Conservation (phyloP, 1,140 invertebrate genomes). For the Drosophila ananassae region DNA sequence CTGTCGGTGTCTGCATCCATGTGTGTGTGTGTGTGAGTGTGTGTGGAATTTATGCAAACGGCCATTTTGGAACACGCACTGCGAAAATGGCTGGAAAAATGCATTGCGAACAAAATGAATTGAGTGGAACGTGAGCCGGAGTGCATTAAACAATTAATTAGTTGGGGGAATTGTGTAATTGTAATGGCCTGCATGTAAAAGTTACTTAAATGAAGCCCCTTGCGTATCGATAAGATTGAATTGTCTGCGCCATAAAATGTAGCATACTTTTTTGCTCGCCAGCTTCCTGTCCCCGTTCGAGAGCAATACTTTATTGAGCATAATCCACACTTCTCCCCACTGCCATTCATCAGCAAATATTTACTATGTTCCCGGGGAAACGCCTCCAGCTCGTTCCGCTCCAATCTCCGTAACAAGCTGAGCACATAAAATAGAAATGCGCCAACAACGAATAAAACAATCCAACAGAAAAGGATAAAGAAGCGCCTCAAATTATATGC, state of each 20-base stretch:
- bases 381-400: constrained; percentile 27
- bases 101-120: constrained; percentile 14
- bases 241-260: neutral
- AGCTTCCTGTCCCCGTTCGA: too few species aligned
- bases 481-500: constrained; percentile 77
- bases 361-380: constrained; percentile 25
- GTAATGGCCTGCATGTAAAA: constrained; percentile 37
- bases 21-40: neutral
- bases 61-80: constrained; percentile 48
- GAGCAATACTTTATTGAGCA: constrained; percentile 8
- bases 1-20: neutral
- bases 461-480: constrained; percentile 38
- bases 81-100: constrained; percentile 13
- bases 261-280: neutral
- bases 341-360: constrained; percentile 36
- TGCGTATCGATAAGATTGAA: constrained; percentile 20
- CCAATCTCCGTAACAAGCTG: constrained; percentile 32
- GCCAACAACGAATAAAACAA: constrained; percentile 38
- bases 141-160: constrained; percentile 82
- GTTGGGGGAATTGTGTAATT: constrained; percentile 48
- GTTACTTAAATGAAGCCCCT: constrained; percentile 31
- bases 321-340: neutral
- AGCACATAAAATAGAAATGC: constrained; percentile 51
- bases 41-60: constrained; percentile 58
- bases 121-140: constrained; percentile 42